Conservation (phyloP, 1,140 invertebrate genomes). For the Penaeus vannamei region DNA sequence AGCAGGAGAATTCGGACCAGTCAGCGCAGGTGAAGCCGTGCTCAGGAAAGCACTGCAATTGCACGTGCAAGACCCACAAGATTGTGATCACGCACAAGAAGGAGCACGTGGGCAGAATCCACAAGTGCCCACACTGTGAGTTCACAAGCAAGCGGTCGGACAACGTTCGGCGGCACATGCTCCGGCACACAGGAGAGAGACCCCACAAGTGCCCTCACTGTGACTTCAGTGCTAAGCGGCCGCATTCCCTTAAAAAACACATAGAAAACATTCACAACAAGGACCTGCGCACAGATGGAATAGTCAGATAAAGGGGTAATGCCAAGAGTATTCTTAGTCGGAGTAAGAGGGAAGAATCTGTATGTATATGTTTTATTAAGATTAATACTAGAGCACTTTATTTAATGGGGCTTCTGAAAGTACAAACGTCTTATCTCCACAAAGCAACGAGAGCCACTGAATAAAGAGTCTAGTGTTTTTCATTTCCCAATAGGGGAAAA, state of each 20-base stretch:
- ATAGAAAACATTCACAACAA: slow-evolving; percentile 61
- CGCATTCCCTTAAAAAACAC: slow-evolving; percentile 59
- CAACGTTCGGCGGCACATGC: slow-evolving; percentile 56
- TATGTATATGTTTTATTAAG: no score
- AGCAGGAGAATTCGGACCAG: slow-evolving; percentile 41
- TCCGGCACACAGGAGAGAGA: slow-evolving; percentile 54
- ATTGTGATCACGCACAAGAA: slow-evolving; percentile 58
- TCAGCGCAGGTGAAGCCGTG: slow-evolving; percentile 39
- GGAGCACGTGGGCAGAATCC: slow-evolving; percentile 58
- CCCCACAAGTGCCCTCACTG: slow-evolving; percentile 61
- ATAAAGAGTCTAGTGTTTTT: no score
- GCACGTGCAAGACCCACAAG: slow-evolving; percentile 61
- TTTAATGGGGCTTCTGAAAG: no score
- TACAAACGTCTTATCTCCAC: no score
- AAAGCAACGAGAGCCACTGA: no score
- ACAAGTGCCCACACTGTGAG: slow-evolving; percentile 57
- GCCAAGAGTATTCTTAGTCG: no score
- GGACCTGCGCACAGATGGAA: slow-evolving; percentile 44
- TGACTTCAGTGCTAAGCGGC: slow-evolving; percentile 60
- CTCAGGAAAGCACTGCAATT: slow-evolving; percentile 58
- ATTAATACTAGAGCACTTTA: no score
- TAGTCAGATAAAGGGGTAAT: slow-evolving; percentile 52
- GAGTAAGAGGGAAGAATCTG: no score
- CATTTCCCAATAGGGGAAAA: no score
- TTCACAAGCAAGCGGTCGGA: slow-evolving; percentile 63